A percentile compares a stretch with the other conserved stretches of the same genome.
Evolutionary conservation across 2,113 vertebrate genomes (phyloP).

Genomic region (Nothoprocta pentlandii): DNA sequence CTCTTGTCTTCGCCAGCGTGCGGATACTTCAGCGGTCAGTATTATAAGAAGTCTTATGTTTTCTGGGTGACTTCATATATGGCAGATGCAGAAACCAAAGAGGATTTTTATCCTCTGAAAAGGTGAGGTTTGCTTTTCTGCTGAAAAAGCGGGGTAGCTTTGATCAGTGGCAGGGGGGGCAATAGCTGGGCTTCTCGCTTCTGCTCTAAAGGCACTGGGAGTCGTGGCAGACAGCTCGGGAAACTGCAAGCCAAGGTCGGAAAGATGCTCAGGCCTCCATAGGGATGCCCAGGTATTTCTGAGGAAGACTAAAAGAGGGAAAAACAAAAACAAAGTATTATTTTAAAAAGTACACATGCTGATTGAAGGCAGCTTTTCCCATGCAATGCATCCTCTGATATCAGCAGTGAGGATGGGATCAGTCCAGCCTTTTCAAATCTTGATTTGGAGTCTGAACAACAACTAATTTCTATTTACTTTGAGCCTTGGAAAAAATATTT

Average conservation of each 20-base stretch:
- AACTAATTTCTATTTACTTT: background rate
- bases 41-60: background rate
- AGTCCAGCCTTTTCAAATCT: background rate
- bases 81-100: background rate
- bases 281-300: background rate
- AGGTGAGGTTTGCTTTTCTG: background rate
- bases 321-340: background rate
- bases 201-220: background rate
- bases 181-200: background rate
- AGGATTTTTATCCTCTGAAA: background rate
- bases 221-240: background rate
- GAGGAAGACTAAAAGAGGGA: background rate
- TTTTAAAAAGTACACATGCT: background rate
- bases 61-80: background rate
- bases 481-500: background rate
- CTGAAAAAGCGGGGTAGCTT: background rate
- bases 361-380: background rate
- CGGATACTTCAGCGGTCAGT: background rate
- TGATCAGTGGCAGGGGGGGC: background rate
- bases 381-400: background rate
- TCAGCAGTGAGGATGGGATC: background rate
- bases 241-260: background rate
- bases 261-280: background rate
- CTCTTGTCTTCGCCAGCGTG: background rate
- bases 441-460: background rate